These are phyloP conservation scores for Lerema accius DNA, from an alignment of 1,140 invertebrate species.

Conservation along the genomic window DNA sequence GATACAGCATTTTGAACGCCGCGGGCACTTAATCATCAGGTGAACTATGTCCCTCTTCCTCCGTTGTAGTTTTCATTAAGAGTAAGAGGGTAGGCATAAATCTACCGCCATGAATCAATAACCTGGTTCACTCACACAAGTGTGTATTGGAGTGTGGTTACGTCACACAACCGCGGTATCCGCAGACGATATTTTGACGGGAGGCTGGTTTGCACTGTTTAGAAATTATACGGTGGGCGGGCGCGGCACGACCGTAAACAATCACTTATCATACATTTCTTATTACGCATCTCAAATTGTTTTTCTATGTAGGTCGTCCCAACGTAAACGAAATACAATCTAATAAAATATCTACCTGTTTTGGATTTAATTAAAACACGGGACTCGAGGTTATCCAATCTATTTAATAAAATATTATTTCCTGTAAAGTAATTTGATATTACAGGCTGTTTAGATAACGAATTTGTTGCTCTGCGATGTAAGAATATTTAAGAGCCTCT, in stretches of 20 bases:
- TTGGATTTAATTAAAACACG: neutral
- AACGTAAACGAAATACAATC: neutral
- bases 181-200: slow-evolving; percentile 79
- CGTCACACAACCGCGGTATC: slow-evolving; percentile 58
- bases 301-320: too few species aligned
- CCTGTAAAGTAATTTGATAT: neutral
- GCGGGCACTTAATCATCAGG: slow-evolving; percentile 55
- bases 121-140: slow-evolving; percentile 71
- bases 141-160: slow-evolving; percentile 53
- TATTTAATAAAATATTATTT: neutral
- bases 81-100: slow-evolving; percentile 74
- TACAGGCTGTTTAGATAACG: too few species aligned
- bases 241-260: slow-evolving; percentile 32
- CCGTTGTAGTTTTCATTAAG: slow-evolving; percentile 69
- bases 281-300: neutral
- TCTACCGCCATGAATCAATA: slow-evolving; percentile 78
- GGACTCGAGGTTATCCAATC: neutral
- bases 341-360: neutral
- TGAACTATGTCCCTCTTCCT: slow-evolving; percentile 59
- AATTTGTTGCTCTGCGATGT: too few species aligned
- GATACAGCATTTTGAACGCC: slow-evolving; percentile 39
- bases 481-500: too few species aligned
- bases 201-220: slow-evolving; percentile 59
- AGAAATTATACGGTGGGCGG: slow-evolving; percentile 56
- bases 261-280: neutral